Evolutionary conservation across 2,888 invertebrate genomes (phyloP), one percentile per base, ranked within the genome.

Genomic region (Sipha maydis): DNA sequence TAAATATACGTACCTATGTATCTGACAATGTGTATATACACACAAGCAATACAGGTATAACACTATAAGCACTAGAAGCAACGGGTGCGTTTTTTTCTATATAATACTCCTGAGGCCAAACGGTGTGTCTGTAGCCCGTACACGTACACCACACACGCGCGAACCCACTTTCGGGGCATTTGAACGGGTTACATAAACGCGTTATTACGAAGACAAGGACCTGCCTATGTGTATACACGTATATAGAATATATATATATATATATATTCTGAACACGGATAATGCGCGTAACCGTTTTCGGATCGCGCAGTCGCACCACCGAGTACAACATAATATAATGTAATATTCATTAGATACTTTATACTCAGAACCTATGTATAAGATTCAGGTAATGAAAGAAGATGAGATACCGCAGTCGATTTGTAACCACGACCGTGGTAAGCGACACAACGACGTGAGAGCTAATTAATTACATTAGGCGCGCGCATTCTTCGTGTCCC

Each of bases 401-500:
- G 61, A 61, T 25, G 61, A n/a, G 14, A 76, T 41, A 41, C n/a
- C n/a, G 75, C 75, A 41, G 75, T 48, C 41, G 76, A 48, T 48
- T 76, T 77, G 19, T 61, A 25, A 79, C 31, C 79, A 25, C 61
- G 79, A 34, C 61, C 79, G 79, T 14, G 79, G 56, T 61, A 34
- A 31, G 31, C 41, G 41, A 21, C 61, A 79, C 34, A 34, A 38
- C 17, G n/a, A 67, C 34, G 67, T 8, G 67, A 80, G 80, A 38
- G 80, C 38, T 67, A 80, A 80, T 80, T 80, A 80, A 80, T 80
- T 80, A 67, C 80, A 80, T 61, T 67, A n/a, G 80, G 67, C n/a
- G 61, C n/a, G 61, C 28, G 67, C 38, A n/a, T 80, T 80, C 80
- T 34, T 31, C 73, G 34, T 38, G 75, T 75, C 34, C 75, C 75